Base-by-base conservation (phyloP, 2,888 invertebrate species). In the Noctua janthe region DNA sequence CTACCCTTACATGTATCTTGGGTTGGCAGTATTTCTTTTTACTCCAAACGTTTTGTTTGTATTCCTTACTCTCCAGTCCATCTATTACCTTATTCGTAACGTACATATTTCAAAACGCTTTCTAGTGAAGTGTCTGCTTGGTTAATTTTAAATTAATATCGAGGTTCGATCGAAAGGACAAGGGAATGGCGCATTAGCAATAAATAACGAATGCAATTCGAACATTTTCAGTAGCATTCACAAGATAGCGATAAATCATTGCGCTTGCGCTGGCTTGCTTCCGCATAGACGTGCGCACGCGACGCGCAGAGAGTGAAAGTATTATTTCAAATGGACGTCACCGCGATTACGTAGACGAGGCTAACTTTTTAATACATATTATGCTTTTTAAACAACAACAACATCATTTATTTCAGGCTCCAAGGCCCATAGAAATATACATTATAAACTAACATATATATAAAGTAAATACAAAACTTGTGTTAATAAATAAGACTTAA, bases 251-350 rank as follows among this genome's bases (percentile, higher is more conserved):
- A 87, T 89, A 89, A 89, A 88, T 89, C 83, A 87, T 83, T 84
- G 85, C 87, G 85, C 83, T 73, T 79, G 84, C 80, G 81, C 83
- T 74, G 78, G 74, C 83, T 86, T 35, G 87, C 86, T 89, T 89
- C 89, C 87, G 89, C 87, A 81, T 89, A 88, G 84, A 85, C 85
- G 80, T 70, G 88, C 88, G 83, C 87, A 86, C 89, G 89, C 83
- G 84, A 83, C 81, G 84, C 88, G 85, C 86, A 86, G 93, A 93
- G 91, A 94, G 94, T 94, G 94, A 94, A 94, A 94, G 94, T 93
- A 91, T 89, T 86, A 90, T 92, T 93, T 91, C 90, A 92, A 93
- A 92, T 92, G 88, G 84, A 92, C 94, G 93, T 93, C 93, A 93
- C 88, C 85, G 78, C 76, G 89, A 91, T 92, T 93, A 92, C 92